phyloP scores from a whole-genome alignment of 2,113 vertebrate species.

The Verasper variegatus region DNA sequence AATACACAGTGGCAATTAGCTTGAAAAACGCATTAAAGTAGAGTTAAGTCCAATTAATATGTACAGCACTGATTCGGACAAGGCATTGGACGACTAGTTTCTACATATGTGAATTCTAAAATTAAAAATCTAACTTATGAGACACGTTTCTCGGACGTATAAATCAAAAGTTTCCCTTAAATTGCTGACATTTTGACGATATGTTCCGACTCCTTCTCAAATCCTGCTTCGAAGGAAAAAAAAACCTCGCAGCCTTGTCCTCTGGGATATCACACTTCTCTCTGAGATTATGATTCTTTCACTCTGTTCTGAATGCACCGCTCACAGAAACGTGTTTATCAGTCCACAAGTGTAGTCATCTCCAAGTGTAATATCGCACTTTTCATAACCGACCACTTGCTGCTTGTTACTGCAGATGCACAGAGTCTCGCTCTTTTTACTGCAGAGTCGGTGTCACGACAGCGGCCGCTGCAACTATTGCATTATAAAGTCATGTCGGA shows the following conservation, averaged over 20 bases:
- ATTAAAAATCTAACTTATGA: too few relatives aligned
- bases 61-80: too few relatives aligned
- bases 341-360: neutral
- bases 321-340: neutral
- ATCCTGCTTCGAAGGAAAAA: too few relatives aligned
- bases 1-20: too few relatives aligned
- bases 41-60: too few relatives aligned
- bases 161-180: too few relatives aligned
- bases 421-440: neutral
- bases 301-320: neutral
- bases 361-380: constrained; percentile 6
- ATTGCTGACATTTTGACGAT: too few relatives aligned
- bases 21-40: too few relatives aligned
- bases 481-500: constrained; percentile 61
- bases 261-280: neutral
- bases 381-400: constrained; percentile 39
- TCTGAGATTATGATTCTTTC: too few relatives aligned
- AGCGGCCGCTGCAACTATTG: constrained; percentile 45
- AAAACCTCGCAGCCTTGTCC: neutral
- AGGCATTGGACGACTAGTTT: too few relatives aligned
- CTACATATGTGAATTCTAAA: too few relatives aligned
- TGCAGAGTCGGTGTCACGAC: constrained; percentile 20
- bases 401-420: constrained; percentile 19
- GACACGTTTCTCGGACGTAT: too few relatives aligned
- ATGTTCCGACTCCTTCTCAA: neutral